phyloP scores from a whole-genome alignment of 2,113 vertebrate species.

The Colossoma macropomum region DNA sequence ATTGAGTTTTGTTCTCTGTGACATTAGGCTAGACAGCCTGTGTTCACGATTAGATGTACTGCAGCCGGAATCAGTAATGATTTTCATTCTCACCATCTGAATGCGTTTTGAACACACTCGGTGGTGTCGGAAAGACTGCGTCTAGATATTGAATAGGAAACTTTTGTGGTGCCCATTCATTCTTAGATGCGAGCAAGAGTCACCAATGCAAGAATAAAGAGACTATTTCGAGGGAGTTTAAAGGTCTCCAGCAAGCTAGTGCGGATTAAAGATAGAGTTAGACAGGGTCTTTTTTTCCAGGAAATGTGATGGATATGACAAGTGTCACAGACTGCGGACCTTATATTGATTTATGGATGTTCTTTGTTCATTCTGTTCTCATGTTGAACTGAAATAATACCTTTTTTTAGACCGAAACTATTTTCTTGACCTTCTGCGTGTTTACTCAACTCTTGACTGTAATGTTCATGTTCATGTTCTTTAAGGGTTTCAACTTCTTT shows the following conservation, averaged over 20 bases:
- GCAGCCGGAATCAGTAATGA: neutral
- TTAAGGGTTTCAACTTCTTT: neutral
- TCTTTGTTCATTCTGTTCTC: constrained; percentile 48
- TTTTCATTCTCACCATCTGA: neutral
- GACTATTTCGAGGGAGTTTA: neutral
- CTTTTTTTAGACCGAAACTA: neutral
- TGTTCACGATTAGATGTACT: neutral
- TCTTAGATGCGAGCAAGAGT: neutral
- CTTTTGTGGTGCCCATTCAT: neutral
- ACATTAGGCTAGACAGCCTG: neutral
- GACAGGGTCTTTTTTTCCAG: neutral
- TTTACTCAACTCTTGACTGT: neutral
- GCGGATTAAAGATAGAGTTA: neutral
- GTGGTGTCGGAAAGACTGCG: neutral
- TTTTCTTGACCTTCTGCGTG: neutral
- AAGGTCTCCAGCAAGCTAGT: neutral
- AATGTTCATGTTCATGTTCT: constrained; percentile 8
- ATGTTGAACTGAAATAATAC: constrained; percentile 1
- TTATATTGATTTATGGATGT: constrained; percentile 73
- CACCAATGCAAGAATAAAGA: neutral
- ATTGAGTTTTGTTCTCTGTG: constrained; percentile 7
- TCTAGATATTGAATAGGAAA: neutral
- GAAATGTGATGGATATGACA: constrained; percentile 63
- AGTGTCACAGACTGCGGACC: constrained; percentile 67
- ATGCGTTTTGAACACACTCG: neutral